Base-by-base conservation (phyloP, 1,140 invertebrate genomes). In the Procambarus virginalis region DNA sequence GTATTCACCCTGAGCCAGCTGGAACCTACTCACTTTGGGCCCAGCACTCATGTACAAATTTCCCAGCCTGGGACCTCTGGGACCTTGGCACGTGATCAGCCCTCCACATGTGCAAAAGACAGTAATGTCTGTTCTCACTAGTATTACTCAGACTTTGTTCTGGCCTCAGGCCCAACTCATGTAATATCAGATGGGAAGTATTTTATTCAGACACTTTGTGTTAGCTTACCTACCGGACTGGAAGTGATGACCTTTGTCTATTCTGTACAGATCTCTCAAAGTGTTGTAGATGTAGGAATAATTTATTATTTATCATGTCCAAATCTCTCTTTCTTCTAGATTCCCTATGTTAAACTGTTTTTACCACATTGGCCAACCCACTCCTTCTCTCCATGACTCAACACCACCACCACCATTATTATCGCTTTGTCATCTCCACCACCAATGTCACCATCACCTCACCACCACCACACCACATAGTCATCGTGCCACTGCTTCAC, bases 221-320 rank as follows among this genome's bases (percentile, higher is more conserved):
- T 90, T 90, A 90, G 89, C 89, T 81, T 90, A 90, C 78, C 76
- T 90, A 86, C 89, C 64, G 51, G 89, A 90, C 89, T 77, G 80
- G 81, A 90, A 86, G 89, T 90, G 77, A 90, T 90, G 89, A 90
- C 89, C 89, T 90, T 83, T 90, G 83, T 90, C 89, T 90, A 80
- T 90, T 90, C 89, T 90, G 89, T 90, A 90, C 89, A 90, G 89
- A 85, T 90, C 89, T 90, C 85, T 90, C 84, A 83, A 90, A 90
- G 89, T 90, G 89, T 90, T 80, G 89, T 90, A 90, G 6, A 85
- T 90, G 89, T 90, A 90, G 89, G 84, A 90, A 90, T 90, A 90
- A 90, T 90, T 90, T 90, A 90, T 90, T 90, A 90, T 90, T 90
- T 90, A 83, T 90, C 89, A 90, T 90, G 89, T 90, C 89, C 89